Percentiles rank a stretch among this genome's conserved stretches.
Evolutionary conservation across 2,113 vertebrate species (phyloP).

Genomic region (Nycticorax nycticorax): DNA sequence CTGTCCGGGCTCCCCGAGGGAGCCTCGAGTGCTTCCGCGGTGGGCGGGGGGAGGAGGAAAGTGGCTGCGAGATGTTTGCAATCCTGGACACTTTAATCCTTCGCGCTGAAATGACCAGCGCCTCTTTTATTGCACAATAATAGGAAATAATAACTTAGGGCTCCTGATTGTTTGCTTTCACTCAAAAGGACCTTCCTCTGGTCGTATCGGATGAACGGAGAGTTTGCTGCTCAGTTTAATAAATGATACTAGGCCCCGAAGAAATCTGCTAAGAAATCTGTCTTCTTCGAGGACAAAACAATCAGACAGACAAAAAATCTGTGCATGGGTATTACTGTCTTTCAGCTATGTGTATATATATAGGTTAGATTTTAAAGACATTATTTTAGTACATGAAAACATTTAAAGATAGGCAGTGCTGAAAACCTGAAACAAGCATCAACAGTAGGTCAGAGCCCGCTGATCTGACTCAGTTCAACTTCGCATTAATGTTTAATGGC

Average conservation of each 20-base stretch:
- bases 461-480: background rate
- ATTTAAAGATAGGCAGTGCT: background rate
- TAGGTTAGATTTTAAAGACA: background rate
- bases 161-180: conserved; percentile 2
- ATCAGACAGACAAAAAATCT: no score
- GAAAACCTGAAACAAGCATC: background rate
- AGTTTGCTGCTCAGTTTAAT: background rate
- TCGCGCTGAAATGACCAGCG: background rate
- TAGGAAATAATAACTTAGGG: conserved; percentile 44
- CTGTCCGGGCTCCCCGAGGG: accelerated
- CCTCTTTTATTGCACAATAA: conserved; percentile 31
- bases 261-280: background rate
- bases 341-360: background rate
- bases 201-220: background rate
- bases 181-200: background rate
- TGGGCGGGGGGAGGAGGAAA: background rate
- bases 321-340: background rate
- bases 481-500: background rate
- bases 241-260: background rate
- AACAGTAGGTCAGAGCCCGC: background rate
- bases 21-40: background rate
- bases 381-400: background rate
- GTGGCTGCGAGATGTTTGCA: background rate
- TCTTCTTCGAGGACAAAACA: background rate
- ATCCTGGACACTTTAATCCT: background rate